Evolutionary conservation across 2,113 vertebrate species (phyloP), one percentile per base, ranked within the genome.

Genomic region (Pelobates fuscus): DNA sequence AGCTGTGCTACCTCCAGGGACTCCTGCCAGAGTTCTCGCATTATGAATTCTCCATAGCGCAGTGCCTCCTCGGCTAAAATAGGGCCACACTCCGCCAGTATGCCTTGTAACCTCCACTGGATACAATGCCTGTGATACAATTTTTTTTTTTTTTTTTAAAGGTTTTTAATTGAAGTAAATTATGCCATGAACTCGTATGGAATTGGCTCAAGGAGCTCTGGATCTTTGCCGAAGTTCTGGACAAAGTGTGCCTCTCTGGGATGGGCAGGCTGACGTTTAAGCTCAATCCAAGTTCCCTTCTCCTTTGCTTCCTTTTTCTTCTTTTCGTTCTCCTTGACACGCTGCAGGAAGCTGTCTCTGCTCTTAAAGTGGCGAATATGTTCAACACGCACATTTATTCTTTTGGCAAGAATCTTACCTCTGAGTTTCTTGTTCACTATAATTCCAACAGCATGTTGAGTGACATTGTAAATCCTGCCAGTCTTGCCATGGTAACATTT

Each of bases 361-460:
- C 97, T 99, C 92, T 98, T 99, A n/a, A 97, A 99, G 89, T 99
- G 97, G 64, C 98, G 98, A 80, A 98, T 92, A 3, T 99, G 97
- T 87, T 99, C 97, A 70, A 99, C 95, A 18, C 97, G 96, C 80
- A 99, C 97, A 32, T 98, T 99, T 80, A 99, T 98, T 82, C 95
- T 96, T 90, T 99, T 99, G 79, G 97, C 96, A 82, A 98, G 94
- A 84, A 99, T 98, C 86, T 93, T 98, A 69, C 97, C 97, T 85
- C 97, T 99, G 77, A 99, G 93, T 81, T 98, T 95, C 87, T 99
- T 99, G 92, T 99, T 99, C 79, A 99, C 95, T 77, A 99, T 95
- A 83, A 98, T 94, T 83, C 97, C 97, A 15, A 99, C 95, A 57
- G 97, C 97, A 30, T 99, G 97, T 77, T 98, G 97, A 71, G 97